Percentiles rank a stretch among this genome's conserved stretches.
These are phyloP conservation scores for Lomographa bimaculata DNA, from an alignment of 2,888 invertebrate genomes.

Conservation along the genomic window DNA sequence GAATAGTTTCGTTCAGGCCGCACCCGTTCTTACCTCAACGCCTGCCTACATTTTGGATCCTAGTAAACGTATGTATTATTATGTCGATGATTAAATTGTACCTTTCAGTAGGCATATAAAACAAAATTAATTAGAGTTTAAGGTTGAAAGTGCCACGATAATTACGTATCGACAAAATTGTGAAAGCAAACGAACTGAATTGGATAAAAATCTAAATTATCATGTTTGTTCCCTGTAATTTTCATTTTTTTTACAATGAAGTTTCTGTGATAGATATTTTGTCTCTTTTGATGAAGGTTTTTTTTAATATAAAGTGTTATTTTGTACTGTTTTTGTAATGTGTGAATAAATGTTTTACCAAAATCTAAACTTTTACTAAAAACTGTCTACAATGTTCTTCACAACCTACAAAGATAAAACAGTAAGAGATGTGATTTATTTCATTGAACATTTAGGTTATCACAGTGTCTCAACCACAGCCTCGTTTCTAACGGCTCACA, in stretches of 20 bases:
- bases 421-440: slow-evolving; percentile 31
- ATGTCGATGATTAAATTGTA: slow-evolving; percentile 54
- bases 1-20: slow-evolving; percentile 66
- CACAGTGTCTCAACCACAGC: slow-evolving; percentile 45
- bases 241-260: slow-evolving; percentile 32
- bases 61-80: slow-evolving; percentile 79
- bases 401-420: too few relatives aligned
- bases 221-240: slow-evolving; percentile 15
- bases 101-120: slow-evolving; percentile 4
- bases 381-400: too few relatives aligned
- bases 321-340: neutral
- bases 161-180: slow-evolving; percentile 36
- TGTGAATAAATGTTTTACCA: slow-evolving; percentile 2
- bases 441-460: slow-evolving; percentile 50
- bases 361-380: too few relatives aligned
- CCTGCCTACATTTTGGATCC: slow-evolving; percentile 74
- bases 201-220: slow-evolving; percentile 29
- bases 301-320: slow-evolving; percentile 8
- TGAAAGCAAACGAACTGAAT: slow-evolving; percentile 44
- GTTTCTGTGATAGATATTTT: slow-evolving; percentile 67
- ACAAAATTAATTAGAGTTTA: slow-evolving; percentile 36
- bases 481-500: slow-evolving; percentile 36
- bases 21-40: slow-evolving; percentile 64
- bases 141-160: slow-evolving; percentile 64
- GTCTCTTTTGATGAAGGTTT: slow-evolving; percentile 26